Percentiles rank a stretch among this genome's conserved stretches.
Conservation (phyloP, 2,888 invertebrate species). For the Idaea aversata region DNA sequence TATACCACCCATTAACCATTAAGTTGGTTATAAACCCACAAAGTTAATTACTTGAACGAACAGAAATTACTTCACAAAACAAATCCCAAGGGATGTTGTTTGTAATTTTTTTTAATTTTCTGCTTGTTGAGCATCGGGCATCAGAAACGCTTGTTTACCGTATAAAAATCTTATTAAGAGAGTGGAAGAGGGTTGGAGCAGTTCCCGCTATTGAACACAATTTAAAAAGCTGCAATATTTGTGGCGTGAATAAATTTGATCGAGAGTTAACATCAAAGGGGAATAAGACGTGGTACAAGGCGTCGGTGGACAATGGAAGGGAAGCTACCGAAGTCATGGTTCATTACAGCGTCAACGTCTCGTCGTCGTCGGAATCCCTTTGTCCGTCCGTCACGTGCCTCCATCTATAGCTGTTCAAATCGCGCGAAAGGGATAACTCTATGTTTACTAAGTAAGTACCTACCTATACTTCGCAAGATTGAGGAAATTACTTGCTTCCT, state of each 20-base stretch:
- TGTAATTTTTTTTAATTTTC: constrained; percentile 66
- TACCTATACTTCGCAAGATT: constrained; percentile 15
- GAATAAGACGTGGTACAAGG: constrained; percentile 34
- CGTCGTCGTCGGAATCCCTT: constrained; percentile 53
- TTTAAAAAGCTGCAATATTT: constrained; percentile 25
- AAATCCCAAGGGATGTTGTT: constrained; percentile 49
- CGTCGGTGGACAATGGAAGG: constrained; percentile 46
- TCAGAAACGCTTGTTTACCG: constrained; percentile 56
- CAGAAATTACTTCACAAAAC: constrained; percentile 49
- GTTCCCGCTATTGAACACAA: constrained; percentile 31
- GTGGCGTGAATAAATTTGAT: constrained; percentile 42
- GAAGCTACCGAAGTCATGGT: constrained; percentile 44
- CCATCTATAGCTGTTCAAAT: constrained; percentile 48
- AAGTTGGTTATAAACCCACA: constrained; percentile 45
- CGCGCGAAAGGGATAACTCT: constrained; percentile 40
- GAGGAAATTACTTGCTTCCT: constrained; percentile 32
- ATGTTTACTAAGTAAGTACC: constrained; percentile 34
- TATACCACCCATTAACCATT: constrained; percentile 45
- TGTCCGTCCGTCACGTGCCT: constrained; percentile 57
- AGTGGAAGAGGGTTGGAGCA: constrained; percentile 51
- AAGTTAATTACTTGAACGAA: constrained; percentile 49
- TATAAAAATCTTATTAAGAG: constrained; percentile 53
- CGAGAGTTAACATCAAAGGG: constrained; percentile 49
- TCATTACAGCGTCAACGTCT: constrained; percentile 56
- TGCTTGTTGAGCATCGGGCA: constrained; percentile 56